Conservation (phyloP, 2,797 vertebrate species). For the Pseudomugil tenellus region DNA sequence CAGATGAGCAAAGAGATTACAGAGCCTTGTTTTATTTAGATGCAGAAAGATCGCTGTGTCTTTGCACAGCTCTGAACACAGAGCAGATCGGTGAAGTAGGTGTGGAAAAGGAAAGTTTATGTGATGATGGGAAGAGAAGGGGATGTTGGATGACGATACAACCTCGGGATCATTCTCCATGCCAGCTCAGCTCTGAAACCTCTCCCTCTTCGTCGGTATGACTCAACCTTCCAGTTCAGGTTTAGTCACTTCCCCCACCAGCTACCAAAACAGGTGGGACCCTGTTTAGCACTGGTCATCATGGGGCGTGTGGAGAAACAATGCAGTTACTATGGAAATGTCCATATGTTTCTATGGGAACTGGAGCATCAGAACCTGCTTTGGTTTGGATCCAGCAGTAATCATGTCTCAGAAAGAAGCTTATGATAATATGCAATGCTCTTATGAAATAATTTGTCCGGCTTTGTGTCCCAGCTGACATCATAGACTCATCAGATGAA, state of each 20-base stretch:
- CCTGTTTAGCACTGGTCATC: conserved; percentile 44
- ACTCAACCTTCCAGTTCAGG: conserved; percentile 28
- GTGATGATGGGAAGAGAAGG: conserved; percentile 15
- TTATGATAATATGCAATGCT: conserved; percentile 74
- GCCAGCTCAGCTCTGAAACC: conserved; percentile 53
- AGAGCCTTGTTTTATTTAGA: neutral
- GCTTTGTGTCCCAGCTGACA: conserved; percentile 71
- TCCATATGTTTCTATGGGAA: conserved; percentile 72
- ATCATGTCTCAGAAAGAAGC: conserved; percentile 73
- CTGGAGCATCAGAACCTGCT: conserved; percentile 47
- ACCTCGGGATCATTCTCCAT: conserved; percentile 45
- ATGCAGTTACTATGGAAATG: conserved; percentile 73
- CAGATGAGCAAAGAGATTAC: conserved; percentile 32
- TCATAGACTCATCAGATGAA: conserved; percentile 70
- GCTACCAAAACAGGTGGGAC: conserved; percentile 72
- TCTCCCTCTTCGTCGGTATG: conserved; percentile 23
- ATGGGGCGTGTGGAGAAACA: neutral
- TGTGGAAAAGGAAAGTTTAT: conserved; percentile 29
- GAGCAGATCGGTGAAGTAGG: conserved; percentile 24
- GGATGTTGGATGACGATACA: conserved; percentile 54
- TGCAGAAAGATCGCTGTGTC: conserved; percentile 17
- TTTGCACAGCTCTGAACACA: conserved; percentile 9
- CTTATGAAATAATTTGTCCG: conserved; percentile 76
- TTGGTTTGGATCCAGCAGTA: conserved; percentile 65
- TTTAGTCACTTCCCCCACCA: conserved; percentile 64